Evolutionary conservation across 2,888 invertebrate genomes (phyloP).

Genomic region (Xestoiulus laeticollis): DNA sequence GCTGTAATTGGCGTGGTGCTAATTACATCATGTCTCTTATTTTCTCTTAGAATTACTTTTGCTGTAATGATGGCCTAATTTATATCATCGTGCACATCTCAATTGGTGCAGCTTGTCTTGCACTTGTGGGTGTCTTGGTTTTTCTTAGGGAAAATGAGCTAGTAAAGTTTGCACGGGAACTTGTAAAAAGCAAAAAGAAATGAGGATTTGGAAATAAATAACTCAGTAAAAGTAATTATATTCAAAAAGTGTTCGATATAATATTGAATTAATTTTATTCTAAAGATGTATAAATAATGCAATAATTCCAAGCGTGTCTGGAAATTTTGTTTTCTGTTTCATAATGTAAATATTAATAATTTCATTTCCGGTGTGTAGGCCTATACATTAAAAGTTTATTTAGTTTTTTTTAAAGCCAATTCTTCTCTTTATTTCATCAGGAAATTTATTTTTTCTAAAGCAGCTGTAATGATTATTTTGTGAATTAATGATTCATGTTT

Average conservation of each 20-base stretch:
- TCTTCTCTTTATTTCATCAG: no score
- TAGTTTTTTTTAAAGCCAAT: no score
- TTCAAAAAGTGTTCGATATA: not conserved
- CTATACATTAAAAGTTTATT: no score
- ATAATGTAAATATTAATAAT: no score
- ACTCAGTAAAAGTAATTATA: not conserved
- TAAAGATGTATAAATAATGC: no score
- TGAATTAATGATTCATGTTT: no score
- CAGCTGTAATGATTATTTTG: no score
- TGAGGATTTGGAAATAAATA: not conserved
- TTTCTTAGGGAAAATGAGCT: not conserved
- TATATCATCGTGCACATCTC: slow-evolving; percentile 40
- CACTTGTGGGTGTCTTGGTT: not conserved
- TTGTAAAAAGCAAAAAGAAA: slow-evolving; percentile 27
- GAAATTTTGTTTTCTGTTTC: no score
- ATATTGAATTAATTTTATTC: not conserved
- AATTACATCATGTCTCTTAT: not conserved
- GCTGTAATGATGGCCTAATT: not conserved
- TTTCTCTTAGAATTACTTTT: slow-evolving; percentile 39
- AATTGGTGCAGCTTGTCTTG: slow-evolving; percentile 16
- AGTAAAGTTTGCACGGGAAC: slow-evolving; percentile 34
- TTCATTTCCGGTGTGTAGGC: no score
- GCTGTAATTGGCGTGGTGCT: not conserved
- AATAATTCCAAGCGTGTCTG: no score
- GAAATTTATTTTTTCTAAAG: no score